Base-by-base conservation (phyloP, 1,140 invertebrate genomes). In the Drosophila trapezifrons region DNA sequence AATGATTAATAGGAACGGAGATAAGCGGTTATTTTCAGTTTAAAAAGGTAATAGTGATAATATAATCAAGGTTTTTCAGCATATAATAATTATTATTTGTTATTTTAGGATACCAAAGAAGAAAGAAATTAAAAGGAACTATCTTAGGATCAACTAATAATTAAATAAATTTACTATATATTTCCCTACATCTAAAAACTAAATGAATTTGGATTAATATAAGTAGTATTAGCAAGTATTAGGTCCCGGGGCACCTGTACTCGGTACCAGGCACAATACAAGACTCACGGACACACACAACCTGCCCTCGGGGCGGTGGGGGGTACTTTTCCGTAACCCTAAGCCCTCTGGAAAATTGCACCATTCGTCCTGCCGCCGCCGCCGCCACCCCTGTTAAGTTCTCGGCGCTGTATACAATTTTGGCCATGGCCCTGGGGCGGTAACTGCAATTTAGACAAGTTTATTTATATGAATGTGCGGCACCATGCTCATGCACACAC, bases 361-460 rank as follows among this genome's bases (percentile, higher is more conserved):
- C 17, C 17, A 35, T 29, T 52, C 29, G 25, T 52, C 27, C 10
- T 32, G 37, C 35, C 46, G 22, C n/a, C 20, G 17, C n/a, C 20
- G 17, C 17, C 15, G n/a, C 5, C 18, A 5, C 18, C 47, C 40
- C 5, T 9, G 10, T 22, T n/a, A 29, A 22, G 63, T 66, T 43
- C 52, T 69, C 49, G 64, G 64, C 46, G 65, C 55, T 55, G 67
- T 42, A 71, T 45, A 69, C 64, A 56, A 71, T 71, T 67, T 47
- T 71, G 67, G 70, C 69, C 69, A 64, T 74, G 69, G 57, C 57
- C 70, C 69, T 63, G 57, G 17, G 72, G 56, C 49, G 42, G 70
- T 49, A 64, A 40, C 70, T 56, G 72, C 72, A 65, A 58, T 65
- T 75, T 65, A 37, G 71, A 75, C 73, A 76, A 74, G 70, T 75